These are phyloP conservation scores for Neogale vison DNA, from an alignment of 2,113 vertebrate genomes.

Conservation along the genomic window DNA sequence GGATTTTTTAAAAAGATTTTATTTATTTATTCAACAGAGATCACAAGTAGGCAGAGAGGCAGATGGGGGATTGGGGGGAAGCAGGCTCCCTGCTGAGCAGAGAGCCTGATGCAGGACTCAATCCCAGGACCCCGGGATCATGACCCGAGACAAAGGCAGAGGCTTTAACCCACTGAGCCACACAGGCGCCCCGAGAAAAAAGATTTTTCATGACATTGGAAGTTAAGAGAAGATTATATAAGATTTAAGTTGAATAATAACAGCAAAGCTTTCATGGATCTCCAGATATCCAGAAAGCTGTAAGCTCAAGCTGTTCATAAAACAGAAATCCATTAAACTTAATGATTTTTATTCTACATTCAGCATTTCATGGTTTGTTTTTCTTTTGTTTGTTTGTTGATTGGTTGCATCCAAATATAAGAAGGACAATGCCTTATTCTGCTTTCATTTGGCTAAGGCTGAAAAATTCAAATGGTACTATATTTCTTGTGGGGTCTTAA, in stretches of 20 bases:
- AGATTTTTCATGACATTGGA: neutral
- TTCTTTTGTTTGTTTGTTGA: too few relatives aligned
- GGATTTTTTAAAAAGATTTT: neutral
- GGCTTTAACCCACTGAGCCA: too few relatives aligned
- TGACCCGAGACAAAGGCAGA: too few relatives aligned
- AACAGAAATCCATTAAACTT: neutral
- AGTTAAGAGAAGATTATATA: neutral
- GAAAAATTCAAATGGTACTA: neutral
- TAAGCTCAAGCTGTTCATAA: neutral
- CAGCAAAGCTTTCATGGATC: neutral
- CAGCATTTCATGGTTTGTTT: neutral
- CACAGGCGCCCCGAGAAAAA: neutral
- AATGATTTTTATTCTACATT: neutral
- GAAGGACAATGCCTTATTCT: neutral
- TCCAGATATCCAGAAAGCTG: neutral
- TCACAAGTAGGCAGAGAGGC: too few relatives aligned
- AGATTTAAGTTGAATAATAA: neutral
- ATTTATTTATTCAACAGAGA: too few relatives aligned
- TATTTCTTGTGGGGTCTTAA: neutral
- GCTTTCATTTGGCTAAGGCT: neutral
- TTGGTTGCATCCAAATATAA: neutral
- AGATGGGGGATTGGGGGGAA: accelerated
- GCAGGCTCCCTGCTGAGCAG: too few relatives aligned
- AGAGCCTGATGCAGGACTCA: accelerated
- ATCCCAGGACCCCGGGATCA: too few relatives aligned